Percentiles rank a stretch among this genome's conserved stretches.
Evolutionary conservation across 1,140 invertebrate species (phyloP).

Genomic region (Drosophila mayri): DNA sequence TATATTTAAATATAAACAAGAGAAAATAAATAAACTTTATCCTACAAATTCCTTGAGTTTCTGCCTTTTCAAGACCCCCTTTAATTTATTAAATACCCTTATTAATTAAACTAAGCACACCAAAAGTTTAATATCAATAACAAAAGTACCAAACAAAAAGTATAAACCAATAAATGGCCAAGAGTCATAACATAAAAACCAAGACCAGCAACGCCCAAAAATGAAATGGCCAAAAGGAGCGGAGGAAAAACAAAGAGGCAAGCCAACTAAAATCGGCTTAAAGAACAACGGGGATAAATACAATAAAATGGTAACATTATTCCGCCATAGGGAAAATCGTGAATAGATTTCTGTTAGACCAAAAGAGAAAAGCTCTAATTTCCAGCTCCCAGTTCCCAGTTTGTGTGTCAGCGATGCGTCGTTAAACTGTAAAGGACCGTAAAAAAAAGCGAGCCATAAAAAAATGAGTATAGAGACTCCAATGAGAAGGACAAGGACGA

Average conservation of each 20-base stretch:
- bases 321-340: conserved; percentile 66
- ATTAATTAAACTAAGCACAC: neutral
- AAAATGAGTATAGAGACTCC: conserved; percentile 50
- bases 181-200: conserved; percentile 70
- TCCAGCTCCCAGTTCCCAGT: conserved; percentile 10
- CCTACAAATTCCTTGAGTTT: conserved; percentile 45
- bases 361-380: conserved; percentile 14
- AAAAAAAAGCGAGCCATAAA: conserved; percentile 71
- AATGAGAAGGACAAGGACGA: neutral
- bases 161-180: conserved; percentile 44
- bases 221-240: conserved; percentile 46
- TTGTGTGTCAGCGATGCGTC: conserved; percentile 77
- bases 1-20: neutral
- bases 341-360: conserved; percentile 61
- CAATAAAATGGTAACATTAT: conserved; percentile 65
- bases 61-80: conserved; percentile 54
- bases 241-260: conserved; percentile 24
- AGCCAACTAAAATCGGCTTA: conserved; percentile 51
- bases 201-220: conserved; percentile 61
- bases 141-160: conserved; percentile 64
- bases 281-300: conserved; percentile 54
- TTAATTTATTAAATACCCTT: conserved; percentile 40
- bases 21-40: neutral
- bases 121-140: conserved; percentile 35
- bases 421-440: conserved; percentile 82